A percentile compares a stretch with the other conserved stretches of the same genome.
These are phyloP conservation scores for Oconnorella tubifera DNA, from an alignment of 2,888 invertebrate genomes.

Conservation along the genomic window DNA sequence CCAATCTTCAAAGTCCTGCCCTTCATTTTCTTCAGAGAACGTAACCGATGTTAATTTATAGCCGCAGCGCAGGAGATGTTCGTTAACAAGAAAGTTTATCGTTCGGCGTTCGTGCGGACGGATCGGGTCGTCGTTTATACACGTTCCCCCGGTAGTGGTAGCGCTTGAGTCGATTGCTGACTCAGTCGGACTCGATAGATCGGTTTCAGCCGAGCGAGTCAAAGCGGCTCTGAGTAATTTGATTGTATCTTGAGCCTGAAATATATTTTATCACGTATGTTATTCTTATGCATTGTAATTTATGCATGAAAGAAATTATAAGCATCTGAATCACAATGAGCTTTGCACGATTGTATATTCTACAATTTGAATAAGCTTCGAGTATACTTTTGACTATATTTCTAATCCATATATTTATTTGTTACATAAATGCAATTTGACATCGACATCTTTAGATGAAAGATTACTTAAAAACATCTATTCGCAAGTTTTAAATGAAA, in stretches of 20 bases:
- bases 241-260: conserved; percentile 74
- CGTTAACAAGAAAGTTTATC: conserved; percentile 80
- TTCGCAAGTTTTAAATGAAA: too few species aligned
- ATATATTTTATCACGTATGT: too few species aligned
- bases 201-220: conserved; percentile 60
- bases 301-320: too few species aligned
- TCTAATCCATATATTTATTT: too few species aligned
- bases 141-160: conserved; percentile 38
- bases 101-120: conserved; percentile 79
- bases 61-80: conserved; percentile 73
- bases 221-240: conserved; percentile 75
- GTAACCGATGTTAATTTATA: conserved; percentile 84
- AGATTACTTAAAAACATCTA: too few species aligned
- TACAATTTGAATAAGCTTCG: too few species aligned
- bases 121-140: conserved; percentile 52
- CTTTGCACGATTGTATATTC: too few species aligned
- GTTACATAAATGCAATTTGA: too few species aligned
- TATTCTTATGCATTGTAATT: too few species aligned
- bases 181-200: conserved; percentile 9
- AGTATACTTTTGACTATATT: too few species aligned
- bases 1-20: conserved; percentile 89
- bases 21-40: conserved; percentile 84
- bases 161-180: conserved; percentile 12
- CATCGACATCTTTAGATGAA: too few species aligned
- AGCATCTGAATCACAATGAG: too few species aligned